A percentile compares a stretch with the other conserved stretches of the same genome.
Evolutionary conservation across 2,888 invertebrate species (phyloP).

Genomic region (Scaptomyza polygonia): DNA sequence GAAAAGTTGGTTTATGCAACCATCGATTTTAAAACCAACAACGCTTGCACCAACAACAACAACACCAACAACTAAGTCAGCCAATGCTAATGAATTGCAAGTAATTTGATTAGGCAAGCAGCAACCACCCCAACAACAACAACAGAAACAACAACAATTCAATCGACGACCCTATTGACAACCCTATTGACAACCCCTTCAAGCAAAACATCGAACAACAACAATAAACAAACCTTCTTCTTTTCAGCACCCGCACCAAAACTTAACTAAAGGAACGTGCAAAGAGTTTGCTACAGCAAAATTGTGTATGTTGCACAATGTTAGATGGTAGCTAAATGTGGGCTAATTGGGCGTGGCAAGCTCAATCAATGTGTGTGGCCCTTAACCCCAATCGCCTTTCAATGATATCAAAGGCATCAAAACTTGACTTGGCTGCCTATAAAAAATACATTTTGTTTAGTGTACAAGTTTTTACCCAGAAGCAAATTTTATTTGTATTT

Average conservation of each 20-base stretch:
- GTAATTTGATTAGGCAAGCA: slow-evolving; percentile 58
- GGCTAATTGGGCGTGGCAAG: slow-evolving; percentile 30
- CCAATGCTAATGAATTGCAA: slow-evolving; percentile 62
- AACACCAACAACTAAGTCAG: slow-evolving; percentile 14
- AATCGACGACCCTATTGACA: neutral
- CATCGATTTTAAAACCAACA: slow-evolving; percentile 44
- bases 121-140: slow-evolving; percentile 8
- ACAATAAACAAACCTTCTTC: slow-evolving; percentile 21
- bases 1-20: neutral
- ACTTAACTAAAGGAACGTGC: slow-evolving; percentile 10
- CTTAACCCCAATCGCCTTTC: slow-evolving; percentile 12
- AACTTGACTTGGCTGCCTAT: neutral
- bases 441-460: neutral
- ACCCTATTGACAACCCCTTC: slow-evolving; percentile 38
- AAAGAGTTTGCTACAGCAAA: slow-evolving; percentile 18
- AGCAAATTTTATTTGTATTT: neutral
- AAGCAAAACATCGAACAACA: slow-evolving; percentile 8
- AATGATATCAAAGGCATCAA: neutral
- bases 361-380: slow-evolving; percentile 18
- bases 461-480: neutral
- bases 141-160: slow-evolving; percentile 10
- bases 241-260: neutral
- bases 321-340: slow-evolving; percentile 30
- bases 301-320: slow-evolving; percentile 13
- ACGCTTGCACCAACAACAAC: slow-evolving; percentile 3